Evolutionary conservation across 2,888 invertebrate species (phyloP).

Genomic region (Pseudococcus longispinus): DNA sequence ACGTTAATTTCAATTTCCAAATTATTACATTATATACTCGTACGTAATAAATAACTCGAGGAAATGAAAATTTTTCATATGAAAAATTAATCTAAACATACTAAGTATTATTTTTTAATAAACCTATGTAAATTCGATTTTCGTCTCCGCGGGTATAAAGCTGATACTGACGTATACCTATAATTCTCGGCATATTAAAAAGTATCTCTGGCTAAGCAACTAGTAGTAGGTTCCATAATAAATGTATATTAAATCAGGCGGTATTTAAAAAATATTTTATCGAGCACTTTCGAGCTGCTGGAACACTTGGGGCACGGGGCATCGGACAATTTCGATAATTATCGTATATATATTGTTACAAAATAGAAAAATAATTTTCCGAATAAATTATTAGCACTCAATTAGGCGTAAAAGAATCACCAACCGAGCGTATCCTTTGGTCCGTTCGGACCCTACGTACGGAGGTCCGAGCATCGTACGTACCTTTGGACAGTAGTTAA

Average conservation of each 20-base stretch:
- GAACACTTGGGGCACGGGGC: background rate
- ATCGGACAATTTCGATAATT: background rate
- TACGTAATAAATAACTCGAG: background rate
- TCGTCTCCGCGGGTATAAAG: background rate
- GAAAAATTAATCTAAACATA: background rate
- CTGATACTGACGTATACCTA: background rate
- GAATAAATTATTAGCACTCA: conserved; percentile 47
- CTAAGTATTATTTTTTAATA: background rate
- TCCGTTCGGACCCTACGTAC: background rate
- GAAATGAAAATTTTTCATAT: background rate
- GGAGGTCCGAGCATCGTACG: background rate
- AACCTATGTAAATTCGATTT: background rate
- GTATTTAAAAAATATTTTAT: background rate
- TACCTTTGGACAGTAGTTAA: conserved; percentile 48
- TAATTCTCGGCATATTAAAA: background rate
- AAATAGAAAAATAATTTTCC: conserved; percentile 18
- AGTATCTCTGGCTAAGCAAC: background rate
- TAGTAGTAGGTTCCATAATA: background rate
- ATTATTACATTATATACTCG: background rate
- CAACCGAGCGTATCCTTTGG: background rate
- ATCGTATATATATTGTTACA: background rate
- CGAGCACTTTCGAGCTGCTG: background rate
- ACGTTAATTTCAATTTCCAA: background rate
- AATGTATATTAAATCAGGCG: background rate
- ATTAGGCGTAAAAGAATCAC: conserved; percentile 37